A percentile compares a stretch with the other conserved stretches of the same genome.
Conservation (phyloP, 2,888 invertebrate species). For the Drosophila sordidula region DNA sequence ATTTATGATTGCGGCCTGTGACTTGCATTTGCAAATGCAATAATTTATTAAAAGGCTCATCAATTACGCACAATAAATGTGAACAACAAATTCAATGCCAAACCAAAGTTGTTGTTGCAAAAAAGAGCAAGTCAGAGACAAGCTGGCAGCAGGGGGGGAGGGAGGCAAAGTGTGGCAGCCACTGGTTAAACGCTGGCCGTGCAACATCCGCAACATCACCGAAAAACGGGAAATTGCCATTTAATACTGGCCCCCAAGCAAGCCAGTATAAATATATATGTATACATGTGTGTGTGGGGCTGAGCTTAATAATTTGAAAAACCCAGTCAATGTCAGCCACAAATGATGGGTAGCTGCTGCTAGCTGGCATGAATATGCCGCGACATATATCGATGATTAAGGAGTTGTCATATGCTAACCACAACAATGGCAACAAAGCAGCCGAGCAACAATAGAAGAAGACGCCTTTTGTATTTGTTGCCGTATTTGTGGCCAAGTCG, state of each 20-base stretch:
- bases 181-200: slow-evolving; percentile 23
- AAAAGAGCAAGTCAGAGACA: slow-evolving; percentile 28
- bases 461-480: slow-evolving; percentile 29
- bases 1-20: slow-evolving; percentile 54
- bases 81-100: slow-evolving; percentile 40
- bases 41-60: slow-evolving; percentile 69
- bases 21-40: slow-evolving; percentile 55
- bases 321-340: slow-evolving; percentile 33
- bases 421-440: slow-evolving; percentile 44
- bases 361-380: slow-evolving; percentile 50
- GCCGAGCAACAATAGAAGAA: slow-evolving; percentile 34
- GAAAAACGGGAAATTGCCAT: slow-evolving; percentile 60
- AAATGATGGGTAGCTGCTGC: slow-evolving; percentile 20
- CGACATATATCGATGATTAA: slow-evolving; percentile 68
- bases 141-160: too few relatives aligned
- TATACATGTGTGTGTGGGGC: slow-evolving; percentile 8
- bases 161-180: neutral
- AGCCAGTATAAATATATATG: neutral
- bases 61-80: slow-evolving; percentile 54
- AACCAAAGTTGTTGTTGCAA: slow-evolving; percentile 15
- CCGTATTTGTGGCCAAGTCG: slow-evolving; percentile 23
- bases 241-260: slow-evolving; percentile 39
- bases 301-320: slow-evolving; percentile 41
- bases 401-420: slow-evolving; percentile 57
- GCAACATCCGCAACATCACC: slow-evolving; percentile 46